Evolutionary conservation across 2,113 vertebrate species (phyloP).

Genomic region (Gavialis gangeticus): DNA sequence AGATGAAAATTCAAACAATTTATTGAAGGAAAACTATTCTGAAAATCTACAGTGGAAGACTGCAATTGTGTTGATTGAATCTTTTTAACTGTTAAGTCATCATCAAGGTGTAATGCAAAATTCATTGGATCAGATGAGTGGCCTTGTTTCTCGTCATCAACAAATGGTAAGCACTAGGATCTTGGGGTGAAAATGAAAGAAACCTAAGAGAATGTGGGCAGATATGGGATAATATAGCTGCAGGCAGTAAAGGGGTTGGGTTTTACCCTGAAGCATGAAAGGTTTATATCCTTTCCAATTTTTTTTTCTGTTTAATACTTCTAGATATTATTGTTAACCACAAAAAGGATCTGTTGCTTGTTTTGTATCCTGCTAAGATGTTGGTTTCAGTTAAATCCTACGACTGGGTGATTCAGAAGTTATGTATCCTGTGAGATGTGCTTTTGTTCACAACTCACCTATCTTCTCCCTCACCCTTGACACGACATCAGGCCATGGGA

Average conservation of each 20-base stretch:
- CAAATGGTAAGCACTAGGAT: fast-evolving
- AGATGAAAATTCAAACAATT: neutral
- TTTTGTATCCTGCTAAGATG: neutral
- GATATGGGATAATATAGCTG: neutral
- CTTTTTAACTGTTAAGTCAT: neutral
- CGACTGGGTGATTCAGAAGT: neutral
- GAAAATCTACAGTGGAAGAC: neutral
- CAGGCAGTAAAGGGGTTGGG: neutral
- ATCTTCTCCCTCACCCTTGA: neutral
- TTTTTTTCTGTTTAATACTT: neutral
- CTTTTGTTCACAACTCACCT: neutral
- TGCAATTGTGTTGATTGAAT: too few species aligned
- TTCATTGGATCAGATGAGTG: too few species aligned
- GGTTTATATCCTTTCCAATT: neutral
- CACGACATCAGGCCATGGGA: neutral
- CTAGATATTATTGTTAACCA: neutral
- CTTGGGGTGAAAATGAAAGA: neutral
- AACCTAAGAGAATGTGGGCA: neutral
- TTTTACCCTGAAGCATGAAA: neutral
- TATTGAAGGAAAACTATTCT: neutral
- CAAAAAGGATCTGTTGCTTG: too few species aligned
- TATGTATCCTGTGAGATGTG: neutral
- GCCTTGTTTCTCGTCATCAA: neutral
- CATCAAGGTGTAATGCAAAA: too few species aligned
- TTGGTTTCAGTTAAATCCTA: neutral